Percentiles rank a stretch among this genome's conserved stretches.
Conservation (phyloP, 1,140 invertebrate genomes). For the Bombus haemorrhoidalis region DNA sequence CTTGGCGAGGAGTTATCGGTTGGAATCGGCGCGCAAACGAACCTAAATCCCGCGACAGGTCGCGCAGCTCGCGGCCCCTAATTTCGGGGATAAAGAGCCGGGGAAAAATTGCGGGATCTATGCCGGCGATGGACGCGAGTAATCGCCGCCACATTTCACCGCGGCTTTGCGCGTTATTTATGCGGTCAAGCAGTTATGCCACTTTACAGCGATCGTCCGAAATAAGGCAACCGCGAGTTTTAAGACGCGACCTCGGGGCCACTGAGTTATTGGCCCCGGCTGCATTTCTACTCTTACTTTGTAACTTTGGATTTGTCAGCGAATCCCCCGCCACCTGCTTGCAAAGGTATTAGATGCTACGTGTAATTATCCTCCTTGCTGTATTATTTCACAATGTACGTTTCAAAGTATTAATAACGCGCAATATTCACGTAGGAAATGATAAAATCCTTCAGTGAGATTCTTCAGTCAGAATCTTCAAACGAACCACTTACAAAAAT, state of each 20-base stretch:
- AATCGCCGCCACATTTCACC: constrained; percentile 62
- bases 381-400: not conserved
- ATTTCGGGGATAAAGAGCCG: constrained; percentile 66
- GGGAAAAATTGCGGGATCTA: constrained; percentile 61
- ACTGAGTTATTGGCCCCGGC: constrained; percentile 37
- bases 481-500: no score
- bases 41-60: constrained; percentile 59
- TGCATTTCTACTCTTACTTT: constrained; percentile 37
- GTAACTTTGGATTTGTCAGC: constrained; percentile 10
- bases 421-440: no score
- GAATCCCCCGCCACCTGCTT: not conserved
- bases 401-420: not conserved
- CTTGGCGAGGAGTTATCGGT: constrained; percentile 61
- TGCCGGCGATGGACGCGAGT: constrained; percentile 54
- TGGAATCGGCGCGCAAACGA: constrained; percentile 54
- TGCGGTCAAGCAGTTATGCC: constrained; percentile 63
- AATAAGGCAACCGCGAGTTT: constrained; percentile 53
- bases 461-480: no score
- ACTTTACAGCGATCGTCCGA: constrained; percentile 57
- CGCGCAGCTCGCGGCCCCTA: constrained; percentile 44
- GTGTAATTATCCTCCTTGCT: not conserved
- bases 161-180: constrained; percentile 61
- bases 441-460: no score
- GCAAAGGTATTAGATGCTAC: constrained; percentile 12
- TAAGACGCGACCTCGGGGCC: constrained; percentile 19